Evolutionary conservation across 2,888 invertebrate genomes (phyloP), one percentile per base, ranked within the genome.

Genomic region (Sicus ferrugineus): DNA sequence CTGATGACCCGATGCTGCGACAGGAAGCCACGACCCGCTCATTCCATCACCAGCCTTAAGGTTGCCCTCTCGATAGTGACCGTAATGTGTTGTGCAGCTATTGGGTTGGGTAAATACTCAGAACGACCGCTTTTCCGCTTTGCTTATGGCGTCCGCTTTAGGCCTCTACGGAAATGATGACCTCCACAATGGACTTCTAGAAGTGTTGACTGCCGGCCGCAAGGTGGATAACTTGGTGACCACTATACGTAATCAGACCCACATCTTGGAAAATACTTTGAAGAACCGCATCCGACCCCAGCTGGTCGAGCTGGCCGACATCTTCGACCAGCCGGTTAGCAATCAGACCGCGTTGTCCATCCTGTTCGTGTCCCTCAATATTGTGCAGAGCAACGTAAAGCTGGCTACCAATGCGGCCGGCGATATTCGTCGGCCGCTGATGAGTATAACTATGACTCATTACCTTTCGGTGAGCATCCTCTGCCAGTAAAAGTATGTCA

Each of bases 1-100:
- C 90, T 97, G 84, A 91, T 97, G 86, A 95, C 96, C 80, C 90
- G 97, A 87, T 97, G 97, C 87, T 97, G 97, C 89, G 96, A 96
- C 88, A 90, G 95, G 80, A 95, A 95, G 86, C 94, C 95, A 76
- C 90, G 95, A 68, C 94, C 95, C 72, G 92, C 93, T 71, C 91
- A 92, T 83, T 94, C 94, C 79, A 94, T 96, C 85, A 92, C 94
- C 64, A 93, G 96, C 77, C 88, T 96, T 75, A 93, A 93, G 88
- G 90, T 93, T 83, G 90, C 92, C 23, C 87, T 93, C 68, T 93
- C 93, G 80, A 90, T 93, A 72, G 91, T 93, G 19, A 92, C 96
- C 65, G 91, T 97, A 72, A 88, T 96, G 74, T 96, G 95, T 82
- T 95, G 95, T 86, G 95, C 93, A 72, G 93, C 95, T 7, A 92